Percentiles rank a stretch among this genome's conserved stretches.
Evolutionary conservation across 2,797 vertebrate genomes (phyloP).

Genomic region (Setipinna tenuifilis): DNA sequence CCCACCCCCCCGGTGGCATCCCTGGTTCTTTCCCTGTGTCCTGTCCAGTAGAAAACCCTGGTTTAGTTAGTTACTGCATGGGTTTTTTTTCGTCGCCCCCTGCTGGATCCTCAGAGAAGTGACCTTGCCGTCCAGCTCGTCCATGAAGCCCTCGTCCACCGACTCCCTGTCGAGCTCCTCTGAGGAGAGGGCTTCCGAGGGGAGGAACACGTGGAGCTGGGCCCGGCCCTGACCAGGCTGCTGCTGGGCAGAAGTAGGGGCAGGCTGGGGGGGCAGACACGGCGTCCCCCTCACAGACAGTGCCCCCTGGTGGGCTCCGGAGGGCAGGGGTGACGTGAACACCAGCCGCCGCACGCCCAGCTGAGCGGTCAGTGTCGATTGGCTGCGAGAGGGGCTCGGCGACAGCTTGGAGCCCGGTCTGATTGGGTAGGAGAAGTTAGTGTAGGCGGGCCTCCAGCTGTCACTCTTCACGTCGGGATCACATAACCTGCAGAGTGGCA

Average conservation of each 20-base stretch:
- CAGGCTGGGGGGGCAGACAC: slow-evolving; percentile 58
- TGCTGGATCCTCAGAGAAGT: slow-evolving; percentile 62
- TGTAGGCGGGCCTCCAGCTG: slow-evolving; percentile 57
- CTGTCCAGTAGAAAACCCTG: too few species aligned
- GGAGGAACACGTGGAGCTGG: slow-evolving; percentile 81
- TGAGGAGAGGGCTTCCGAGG: slow-evolving; percentile 54
- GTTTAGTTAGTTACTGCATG: not conserved
- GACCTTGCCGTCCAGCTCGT: slow-evolving; percentile 71
- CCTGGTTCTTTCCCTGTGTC: too few species aligned
- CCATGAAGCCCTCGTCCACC: slow-evolving; percentile 76
- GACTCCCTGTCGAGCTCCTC: slow-evolving; percentile 70
- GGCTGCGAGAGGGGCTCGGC: slow-evolving; percentile 44
- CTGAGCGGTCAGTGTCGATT: slow-evolving; percentile 16
- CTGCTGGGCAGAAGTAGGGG: not conserved
- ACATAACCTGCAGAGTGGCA: slow-evolving; percentile 41
- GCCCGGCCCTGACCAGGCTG: slow-evolving; percentile 47
- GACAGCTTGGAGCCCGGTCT: slow-evolving; percentile 57
- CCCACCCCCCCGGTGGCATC: too few species aligned
- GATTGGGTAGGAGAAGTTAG: slow-evolving; percentile 74
- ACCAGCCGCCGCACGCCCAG: slow-evolving; percentile 39
- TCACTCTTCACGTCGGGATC: slow-evolving; percentile 17
- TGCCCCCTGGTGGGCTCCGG: slow-evolving; percentile 42
- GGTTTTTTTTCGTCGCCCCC: slow-evolving; percentile 46
- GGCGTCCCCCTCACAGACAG: slow-evolving; percentile 72
- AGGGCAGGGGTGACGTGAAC: slow-evolving; percentile 21